Conservation (phyloP, 2,888 invertebrate genomes). For the Xanthorhoe spadicearia region DNA sequence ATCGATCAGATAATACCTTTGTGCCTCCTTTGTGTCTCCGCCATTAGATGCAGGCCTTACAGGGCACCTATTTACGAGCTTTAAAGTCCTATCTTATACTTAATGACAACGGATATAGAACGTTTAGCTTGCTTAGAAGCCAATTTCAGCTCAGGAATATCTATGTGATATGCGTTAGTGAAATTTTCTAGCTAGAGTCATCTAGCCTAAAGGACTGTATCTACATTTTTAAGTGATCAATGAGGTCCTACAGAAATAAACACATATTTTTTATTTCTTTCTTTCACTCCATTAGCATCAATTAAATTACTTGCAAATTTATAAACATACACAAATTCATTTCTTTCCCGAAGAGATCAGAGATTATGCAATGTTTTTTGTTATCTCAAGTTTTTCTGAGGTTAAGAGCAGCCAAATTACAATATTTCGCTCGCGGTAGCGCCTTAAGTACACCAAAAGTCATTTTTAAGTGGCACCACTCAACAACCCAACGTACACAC, state of each 20-base stretch:
- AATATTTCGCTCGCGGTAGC: background rate
- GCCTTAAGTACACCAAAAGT: conserved; percentile 17
- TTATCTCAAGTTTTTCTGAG: background rate
- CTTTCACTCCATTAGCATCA: no score
- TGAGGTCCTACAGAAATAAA: no score
- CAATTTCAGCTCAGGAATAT: background rate
- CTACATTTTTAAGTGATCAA: no score
- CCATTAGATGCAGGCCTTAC: conserved; percentile 28
- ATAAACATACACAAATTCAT: background rate
- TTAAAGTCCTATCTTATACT: background rate
- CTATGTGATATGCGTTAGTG: no score
- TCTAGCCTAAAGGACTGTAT: no score
- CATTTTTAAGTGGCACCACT: conserved; percentile 29
- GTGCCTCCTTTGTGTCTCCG: conserved; percentile 24
- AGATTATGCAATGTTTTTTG: background rate
- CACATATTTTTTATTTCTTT: no score
- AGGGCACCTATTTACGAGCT: background rate
- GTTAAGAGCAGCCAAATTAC: background rate
- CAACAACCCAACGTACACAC: conserved; percentile 15
- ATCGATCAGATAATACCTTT: conserved; percentile 52
- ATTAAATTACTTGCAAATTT: no score
- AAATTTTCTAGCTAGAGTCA: no score
- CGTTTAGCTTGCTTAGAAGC: no score
- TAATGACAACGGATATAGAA: background rate
- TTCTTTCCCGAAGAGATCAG: background rate